Evolutionary conservation across 2,797 vertebrate genomes (phyloP).

Genomic region (Sciurus vulgaris): DNA sequence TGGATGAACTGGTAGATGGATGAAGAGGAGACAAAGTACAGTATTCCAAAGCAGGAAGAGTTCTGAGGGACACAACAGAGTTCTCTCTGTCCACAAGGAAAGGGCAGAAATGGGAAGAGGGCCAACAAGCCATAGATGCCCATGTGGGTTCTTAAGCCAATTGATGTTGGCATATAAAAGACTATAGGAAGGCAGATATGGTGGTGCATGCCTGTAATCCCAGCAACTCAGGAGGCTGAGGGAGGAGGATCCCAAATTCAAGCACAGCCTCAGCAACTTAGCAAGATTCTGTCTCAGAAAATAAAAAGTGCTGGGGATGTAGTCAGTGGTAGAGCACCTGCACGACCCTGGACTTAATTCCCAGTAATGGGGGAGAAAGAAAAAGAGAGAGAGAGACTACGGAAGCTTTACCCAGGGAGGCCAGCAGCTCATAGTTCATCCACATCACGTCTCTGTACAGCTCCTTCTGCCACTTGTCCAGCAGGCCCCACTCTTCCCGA

Average conservation of each 20-base stretch:
- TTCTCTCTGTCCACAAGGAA: not conserved
- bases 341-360: not conserved
- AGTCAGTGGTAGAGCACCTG: not conserved
- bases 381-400: too few relatives aligned
- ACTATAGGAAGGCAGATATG: not conserved
- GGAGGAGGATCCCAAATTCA: not conserved
- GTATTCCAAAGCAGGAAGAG: not conserved
- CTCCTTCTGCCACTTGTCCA: slow-evolving; percentile 75
- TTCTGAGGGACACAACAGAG: not conserved
- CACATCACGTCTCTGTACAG: slow-evolving; percentile 84
- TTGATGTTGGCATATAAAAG: not conserved
- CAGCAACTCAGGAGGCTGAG: not conserved
- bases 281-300: not conserved
- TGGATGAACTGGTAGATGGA: not conserved
- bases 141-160: not conserved
- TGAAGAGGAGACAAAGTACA: not conserved
- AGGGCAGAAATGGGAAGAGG: not conserved
- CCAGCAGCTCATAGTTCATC: slow-evolving; percentile 78
- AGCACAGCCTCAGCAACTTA: not conserved
- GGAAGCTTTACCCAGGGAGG: slow-evolving; percentile 80
- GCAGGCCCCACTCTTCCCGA: slow-evolving; percentile 81
- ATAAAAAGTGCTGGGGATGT: not conserved
- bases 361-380: not conserved
- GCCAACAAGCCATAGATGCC: not conserved
- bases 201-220: not conserved